Base-by-base conservation (phyloP, 2,797 vertebrate genomes). In the Ptychadena robeensis region DNA sequence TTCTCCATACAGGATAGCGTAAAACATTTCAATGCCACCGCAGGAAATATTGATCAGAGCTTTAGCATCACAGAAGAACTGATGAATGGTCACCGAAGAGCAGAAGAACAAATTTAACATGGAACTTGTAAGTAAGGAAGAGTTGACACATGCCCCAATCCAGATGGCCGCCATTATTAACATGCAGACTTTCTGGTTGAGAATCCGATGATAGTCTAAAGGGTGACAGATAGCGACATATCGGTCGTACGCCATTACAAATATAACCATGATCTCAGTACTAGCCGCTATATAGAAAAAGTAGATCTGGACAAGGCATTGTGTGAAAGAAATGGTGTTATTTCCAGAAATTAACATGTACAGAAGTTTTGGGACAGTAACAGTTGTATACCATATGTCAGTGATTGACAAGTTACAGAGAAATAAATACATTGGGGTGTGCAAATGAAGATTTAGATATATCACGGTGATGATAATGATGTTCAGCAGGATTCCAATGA, bases 201-300 rank as follows among this genome's bases (percentile, higher is more conserved):
- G 7, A 8, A 79, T 79, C 25, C 8, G 64, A 9, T 67, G 64
- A 15, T 79, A 79, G 25, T 79, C 63, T 53, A 79, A 34, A 4
- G 75, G 75, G 14, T 34, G n/a, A n/a, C n/a, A n/a, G n/a, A n/a
- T n/a, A n/a, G n/a, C n/a, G n/a, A n/a, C n/a, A n/a, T n/a, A n/a
- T 68, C 75, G 75, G n/a, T 79, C 75, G 18, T 67, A 79, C 3
- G 75, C 75, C 75, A 79, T 79, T 22, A 44, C 31, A 37, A 12
- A 53, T 22, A 79, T 32, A 11, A 79, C 14, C 8, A 40, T 10
- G 9, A 22, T 18, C 38, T 79, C 75, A 25, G 75, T 32, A 7
- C 28, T 32, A 7, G 14, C 32, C 18, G 31, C 8, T 3, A 35
- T 11, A 6, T 4, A 7, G 2, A 68, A 68, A 44, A 79, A 67